These are phyloP conservation scores for Heterocephalus glaber DNA, from an alignment of 2,113 vertebrate genomes.

Conservation along the genomic window DNA sequence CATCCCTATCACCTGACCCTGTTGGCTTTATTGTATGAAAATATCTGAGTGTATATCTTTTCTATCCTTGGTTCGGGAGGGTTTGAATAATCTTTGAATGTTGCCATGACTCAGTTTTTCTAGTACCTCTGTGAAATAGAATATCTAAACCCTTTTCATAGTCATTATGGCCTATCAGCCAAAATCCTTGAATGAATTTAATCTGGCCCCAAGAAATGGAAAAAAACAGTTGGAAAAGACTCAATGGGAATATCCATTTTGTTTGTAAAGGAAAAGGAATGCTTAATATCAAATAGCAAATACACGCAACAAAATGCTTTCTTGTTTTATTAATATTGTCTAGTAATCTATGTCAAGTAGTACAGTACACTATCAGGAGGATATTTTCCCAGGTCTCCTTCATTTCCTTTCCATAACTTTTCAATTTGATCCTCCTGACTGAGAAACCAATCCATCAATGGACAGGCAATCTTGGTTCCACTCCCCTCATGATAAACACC, in stretches of 20 bases:
- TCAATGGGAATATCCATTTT: constrained; percentile 89
- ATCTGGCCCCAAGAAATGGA: constrained; percentile 92
- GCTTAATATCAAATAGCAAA: constrained; percentile 94
- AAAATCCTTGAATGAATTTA: constrained; percentile 94
- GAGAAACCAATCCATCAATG: constrained; percentile 94
- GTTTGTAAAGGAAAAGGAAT: constrained; percentile 90
- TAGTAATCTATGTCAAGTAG: constrained; percentile 94
- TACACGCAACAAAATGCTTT: constrained; percentile 95
- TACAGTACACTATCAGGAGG: constrained; percentile 92
- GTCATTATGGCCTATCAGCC: constrained; percentile 95
- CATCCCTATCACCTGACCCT: constrained; percentile 85
- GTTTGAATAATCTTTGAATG: constrained; percentile 91
- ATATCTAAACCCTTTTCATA: constrained; percentile 93
- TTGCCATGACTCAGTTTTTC: constrained; percentile 90
- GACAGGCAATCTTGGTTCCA: constrained; percentile 93
- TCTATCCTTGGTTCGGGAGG: constrained; percentile 93
- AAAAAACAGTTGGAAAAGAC: constrained; percentile 93
- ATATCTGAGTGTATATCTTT: constrained; percentile 90
- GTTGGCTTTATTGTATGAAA: constrained; percentile 91
- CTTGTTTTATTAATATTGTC: constrained; percentile 90
- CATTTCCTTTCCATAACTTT: constrained; percentile 92
- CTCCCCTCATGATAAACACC: constrained; percentile 89
- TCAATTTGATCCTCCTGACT: constrained; percentile 88
- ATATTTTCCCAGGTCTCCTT: constrained; percentile 93
- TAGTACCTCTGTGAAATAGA: constrained; percentile 92